Evolutionary conservation across 2,888 invertebrate species (phyloP).

Genomic region (Theretra japonica): DNA sequence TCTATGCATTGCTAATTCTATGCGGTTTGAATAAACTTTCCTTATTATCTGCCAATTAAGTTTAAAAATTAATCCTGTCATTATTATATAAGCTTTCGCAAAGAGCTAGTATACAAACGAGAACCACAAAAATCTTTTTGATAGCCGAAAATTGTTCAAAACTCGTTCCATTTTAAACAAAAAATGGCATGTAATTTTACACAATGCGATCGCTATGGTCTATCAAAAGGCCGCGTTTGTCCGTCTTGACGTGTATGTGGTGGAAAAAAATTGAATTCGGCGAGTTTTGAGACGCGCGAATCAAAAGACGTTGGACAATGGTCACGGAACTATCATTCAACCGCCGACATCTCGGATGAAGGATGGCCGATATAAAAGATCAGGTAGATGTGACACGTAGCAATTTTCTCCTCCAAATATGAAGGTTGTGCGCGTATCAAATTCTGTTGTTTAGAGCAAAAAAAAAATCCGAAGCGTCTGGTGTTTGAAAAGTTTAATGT

Average conservation of each 20-base stretch:
- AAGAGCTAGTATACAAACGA: not conserved
- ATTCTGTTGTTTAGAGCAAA: not conserved
- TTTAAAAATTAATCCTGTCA: not conserved
- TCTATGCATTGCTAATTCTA: not conserved
- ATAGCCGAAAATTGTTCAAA: constrained; percentile 27
- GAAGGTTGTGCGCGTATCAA: constrained; percentile 28
- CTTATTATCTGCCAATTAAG: not conserved
- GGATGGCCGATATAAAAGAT: constrained; percentile 68
- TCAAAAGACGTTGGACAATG: constrained; percentile 83
- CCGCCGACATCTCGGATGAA: constrained; percentile 61
- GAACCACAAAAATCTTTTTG: not conserved
- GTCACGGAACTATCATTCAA: constrained; percentile 74
- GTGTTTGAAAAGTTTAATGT: not conserved
- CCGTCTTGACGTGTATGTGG: constrained; percentile 65
- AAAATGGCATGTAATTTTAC: constrained; percentile 59
- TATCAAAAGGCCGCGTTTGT: constrained; percentile 62
- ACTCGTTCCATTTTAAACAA: constrained; percentile 42
- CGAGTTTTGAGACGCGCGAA: constrained; percentile 63
- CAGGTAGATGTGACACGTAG: constrained; percentile 77
- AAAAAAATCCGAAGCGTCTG: not conserved
- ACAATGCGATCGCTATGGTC: constrained; percentile 57
- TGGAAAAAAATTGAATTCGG: constrained; percentile 60
- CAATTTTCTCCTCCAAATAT: constrained; percentile 66
- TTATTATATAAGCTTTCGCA: not conserved
- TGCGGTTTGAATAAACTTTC: not conserved